phyloP scores from a whole-genome alignment of 2,797 vertebrate genomes.

The Alauda arvensis region DNA sequence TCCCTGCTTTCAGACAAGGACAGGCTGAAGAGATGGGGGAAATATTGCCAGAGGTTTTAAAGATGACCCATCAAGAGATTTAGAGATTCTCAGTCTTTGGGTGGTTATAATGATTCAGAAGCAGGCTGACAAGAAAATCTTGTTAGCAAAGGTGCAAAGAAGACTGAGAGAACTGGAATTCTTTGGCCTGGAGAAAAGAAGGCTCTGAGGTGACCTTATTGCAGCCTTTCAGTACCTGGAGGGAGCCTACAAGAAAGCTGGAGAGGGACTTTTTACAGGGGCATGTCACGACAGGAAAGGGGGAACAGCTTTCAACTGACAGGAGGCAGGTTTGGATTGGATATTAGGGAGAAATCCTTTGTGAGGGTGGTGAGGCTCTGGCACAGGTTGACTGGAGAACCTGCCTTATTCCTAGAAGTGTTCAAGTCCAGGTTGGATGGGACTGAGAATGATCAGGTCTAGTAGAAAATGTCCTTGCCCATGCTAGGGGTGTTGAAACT shows the following conservation, averaged over 20 bases:
- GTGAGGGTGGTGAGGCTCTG: neutral
- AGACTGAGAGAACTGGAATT: neutral
- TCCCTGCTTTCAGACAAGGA: neutral
- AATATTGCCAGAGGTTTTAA: neutral
- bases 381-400: neutral
- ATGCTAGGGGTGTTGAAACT: neutral
- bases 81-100: neutral
- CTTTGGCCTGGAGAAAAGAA: neutral
- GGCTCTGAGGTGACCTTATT: neutral
- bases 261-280: neutral
- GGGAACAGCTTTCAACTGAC: neutral
- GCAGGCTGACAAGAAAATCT: neutral
- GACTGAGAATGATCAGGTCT: neutral
- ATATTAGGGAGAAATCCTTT: neutral
- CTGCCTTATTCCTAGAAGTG: neutral
- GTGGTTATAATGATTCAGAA: conserved; percentile 1
- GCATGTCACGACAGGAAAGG: neutral
- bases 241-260: neutral
- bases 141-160: neutral
- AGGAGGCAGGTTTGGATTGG: neutral
- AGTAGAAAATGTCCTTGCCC: neutral
- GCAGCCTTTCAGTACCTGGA: neutral
- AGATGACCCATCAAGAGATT: neutral
- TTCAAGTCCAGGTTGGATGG: fast-evolving
- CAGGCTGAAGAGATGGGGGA: neutral